These are phyloP conservation scores for Lethenteron reissneri DNA, from an alignment of 2,113 vertebrate genomes.

Conservation along the genomic window DNA sequence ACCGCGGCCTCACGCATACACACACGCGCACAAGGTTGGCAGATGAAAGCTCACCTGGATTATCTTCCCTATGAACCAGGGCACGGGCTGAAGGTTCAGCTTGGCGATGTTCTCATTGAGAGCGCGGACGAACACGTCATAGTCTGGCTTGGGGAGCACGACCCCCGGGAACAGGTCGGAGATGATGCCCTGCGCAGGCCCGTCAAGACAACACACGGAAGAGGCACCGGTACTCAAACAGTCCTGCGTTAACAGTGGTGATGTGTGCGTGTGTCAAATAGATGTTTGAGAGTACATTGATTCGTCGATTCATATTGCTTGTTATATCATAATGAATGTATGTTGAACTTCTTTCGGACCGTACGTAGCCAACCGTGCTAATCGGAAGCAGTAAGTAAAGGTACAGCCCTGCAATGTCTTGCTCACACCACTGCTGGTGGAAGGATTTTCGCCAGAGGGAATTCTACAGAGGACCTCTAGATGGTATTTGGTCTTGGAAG, in stretches of 20 bases:
- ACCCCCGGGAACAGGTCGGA: constrained; percentile 72
- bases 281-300: background rate
- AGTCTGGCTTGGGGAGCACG: constrained; percentile 56
- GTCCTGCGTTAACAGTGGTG: background rate
- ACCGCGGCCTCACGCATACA: too few relatives aligned
- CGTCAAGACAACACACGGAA: background rate
- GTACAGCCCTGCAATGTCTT: too few relatives aligned
- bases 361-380: too few relatives aligned
- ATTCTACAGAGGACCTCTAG: too few relatives aligned
- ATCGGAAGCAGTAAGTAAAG: too few relatives aligned
- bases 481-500: too few relatives aligned
- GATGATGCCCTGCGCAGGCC: constrained; percentile 48
- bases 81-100: constrained; percentile 50
- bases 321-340: background rate
- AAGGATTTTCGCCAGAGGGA: too few relatives aligned
- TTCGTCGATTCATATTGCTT: background rate
- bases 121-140: constrained; percentile 40
- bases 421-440: too few relatives aligned
- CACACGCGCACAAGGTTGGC: too few relatives aligned
- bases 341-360: too few relatives aligned
- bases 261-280: background rate
- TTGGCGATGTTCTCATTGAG: constrained; percentile 39
- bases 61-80: constrained; percentile 74
- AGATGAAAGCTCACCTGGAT: constrained; percentile 39
- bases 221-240: too few relatives aligned